Conservation (phyloP, 2,797 vertebrate species). For the Semotilus atromaculatus region DNA sequence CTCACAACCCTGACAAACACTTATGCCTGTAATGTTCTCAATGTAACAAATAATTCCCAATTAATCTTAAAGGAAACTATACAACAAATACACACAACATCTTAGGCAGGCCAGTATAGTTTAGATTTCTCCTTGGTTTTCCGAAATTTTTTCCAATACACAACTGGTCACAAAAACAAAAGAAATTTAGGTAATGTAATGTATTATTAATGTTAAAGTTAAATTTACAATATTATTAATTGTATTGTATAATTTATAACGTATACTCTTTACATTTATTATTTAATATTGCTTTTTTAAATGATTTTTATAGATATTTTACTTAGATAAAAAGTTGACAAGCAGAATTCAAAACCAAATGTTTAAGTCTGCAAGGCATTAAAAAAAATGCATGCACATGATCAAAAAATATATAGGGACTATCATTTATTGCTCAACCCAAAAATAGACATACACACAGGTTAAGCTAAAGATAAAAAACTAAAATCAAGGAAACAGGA, state of each 20-base stretch:
- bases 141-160: neutral
- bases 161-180: neutral
- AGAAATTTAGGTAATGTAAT: too few relatives aligned
- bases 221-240: too few relatives aligned
- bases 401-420: neutral
- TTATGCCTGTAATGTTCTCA: neutral
- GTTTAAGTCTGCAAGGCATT: neutral
- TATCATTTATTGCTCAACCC: neutral
- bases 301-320: neutral
- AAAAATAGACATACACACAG: constrained; percentile 1
- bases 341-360: neutral
- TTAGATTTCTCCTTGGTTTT: neutral
- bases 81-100: neutral
- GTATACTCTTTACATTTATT: too few relatives aligned
- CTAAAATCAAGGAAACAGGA: constrained; percentile 5
- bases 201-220: too few relatives aligned
- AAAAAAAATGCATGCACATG: neutral
- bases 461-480: constrained; percentile 18
- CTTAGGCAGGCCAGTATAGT: neutral
- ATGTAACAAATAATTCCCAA: neutral
- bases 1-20: neutral
- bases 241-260: too few relatives aligned
- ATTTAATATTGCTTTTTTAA: too few relatives aligned
- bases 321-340: neutral
- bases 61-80: neutral